Percentiles rank a stretch among this genome's conserved stretches.
phyloP scores from a whole-genome alignment of 2,888 invertebrate species.

The Lycophotia porphyrea region DNA sequence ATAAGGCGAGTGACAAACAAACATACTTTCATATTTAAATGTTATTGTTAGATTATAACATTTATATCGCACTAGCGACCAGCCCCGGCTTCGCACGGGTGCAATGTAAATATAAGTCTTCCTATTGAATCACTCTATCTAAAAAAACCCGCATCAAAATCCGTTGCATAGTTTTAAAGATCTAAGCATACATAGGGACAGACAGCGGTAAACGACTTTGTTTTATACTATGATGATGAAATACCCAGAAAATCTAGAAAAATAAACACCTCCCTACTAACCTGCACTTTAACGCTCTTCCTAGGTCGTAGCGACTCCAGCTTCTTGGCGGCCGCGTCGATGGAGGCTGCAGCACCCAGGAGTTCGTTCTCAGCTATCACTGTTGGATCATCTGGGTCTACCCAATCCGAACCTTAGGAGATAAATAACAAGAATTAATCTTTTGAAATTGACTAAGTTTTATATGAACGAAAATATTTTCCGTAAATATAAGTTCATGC shows the following conservation, averaged over 20 bases:
- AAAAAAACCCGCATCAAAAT: no score
- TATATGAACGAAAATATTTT: no score
- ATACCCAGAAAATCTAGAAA: background rate
- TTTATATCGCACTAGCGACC: no score
- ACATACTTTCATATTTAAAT: background rate
- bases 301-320: conserved; percentile 97
- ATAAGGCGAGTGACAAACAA: background rate
- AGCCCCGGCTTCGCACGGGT: no score
- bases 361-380: conserved; percentile 99
- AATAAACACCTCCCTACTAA: conserved; percentile 50
- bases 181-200: no score
- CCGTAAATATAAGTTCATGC: background rate
- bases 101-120: no score
- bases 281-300: conserved; percentile 93
- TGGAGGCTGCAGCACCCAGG: conserved; percentile 98
- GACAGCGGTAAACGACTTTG: no score
- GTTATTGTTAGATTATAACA: background rate
- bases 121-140: no score
- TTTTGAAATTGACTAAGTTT: background rate
- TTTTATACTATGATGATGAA: no score
- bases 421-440: background rate
- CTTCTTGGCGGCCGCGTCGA: conserved; percentile 99
- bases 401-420: conserved; percentile 95
- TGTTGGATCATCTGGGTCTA: conserved; percentile 98
- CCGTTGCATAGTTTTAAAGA: no score